Evolutionary conservation across 2,797 vertebrate species (phyloP), one percentile per base, ranked within the genome.

Genomic region (Pangasius sanitwongsei): DNA sequence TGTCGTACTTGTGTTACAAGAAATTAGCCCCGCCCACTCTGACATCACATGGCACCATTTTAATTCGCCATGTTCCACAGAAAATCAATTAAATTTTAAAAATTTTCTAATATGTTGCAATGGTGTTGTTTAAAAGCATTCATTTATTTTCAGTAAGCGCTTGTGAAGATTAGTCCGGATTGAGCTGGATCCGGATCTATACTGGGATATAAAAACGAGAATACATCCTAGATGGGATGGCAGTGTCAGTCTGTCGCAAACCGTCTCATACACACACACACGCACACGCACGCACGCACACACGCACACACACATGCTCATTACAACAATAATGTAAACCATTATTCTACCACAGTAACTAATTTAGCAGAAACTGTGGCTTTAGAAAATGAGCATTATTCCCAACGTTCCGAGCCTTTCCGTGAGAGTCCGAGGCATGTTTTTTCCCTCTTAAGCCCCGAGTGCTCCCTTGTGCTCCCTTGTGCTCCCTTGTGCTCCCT

Each of bases 381-480:
- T 4, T 44, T 44, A 44, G 41, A 44, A 44, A 44, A 78, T 81
- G 55, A 55, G n/a, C 12, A 6, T 6, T 83, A 59, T 86, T 86
- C 88, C 84, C 77, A 25, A 1, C n/a, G 2, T 6, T 4, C 41
- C 25, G 3, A 23, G 18, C 28, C 9, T 41, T 67, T 89, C 78
- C 31, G 41, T 83, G 77, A 83, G 78, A 83, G 53, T 65, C 61
- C 13, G 12, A 23, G 18, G 53, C 59, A 2, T 9, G 48, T 87
- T 83, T 83, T 78, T 53, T 82, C n/a, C 65, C 61, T n/a, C 53
- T 34, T 20, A 50, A 81, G 74, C 63, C 83, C 25, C 37, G 11
- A 28, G 20, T 18, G 50, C 63, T 50, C 75, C 69, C 69, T 74
- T 11, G 48, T n/a, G n/a, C n/a, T n/a, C n/a, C n/a, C n/a, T n/a